These are phyloP conservation scores for Athene noctua DNA, from an alignment of 2,113 vertebrate genomes.

Conservation along the genomic window DNA sequence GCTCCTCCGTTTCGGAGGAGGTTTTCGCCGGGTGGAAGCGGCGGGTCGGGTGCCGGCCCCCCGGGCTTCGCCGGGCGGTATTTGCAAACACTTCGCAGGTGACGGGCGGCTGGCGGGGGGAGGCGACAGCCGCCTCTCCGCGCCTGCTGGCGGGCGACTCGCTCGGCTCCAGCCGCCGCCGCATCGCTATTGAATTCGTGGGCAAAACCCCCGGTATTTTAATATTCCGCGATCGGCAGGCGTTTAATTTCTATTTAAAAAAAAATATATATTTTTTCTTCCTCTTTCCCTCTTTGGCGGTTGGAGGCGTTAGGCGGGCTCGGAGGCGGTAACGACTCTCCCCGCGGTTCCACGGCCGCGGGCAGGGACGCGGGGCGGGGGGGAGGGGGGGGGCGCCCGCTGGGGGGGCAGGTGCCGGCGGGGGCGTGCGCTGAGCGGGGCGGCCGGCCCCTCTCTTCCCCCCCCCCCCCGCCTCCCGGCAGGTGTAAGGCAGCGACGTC, in stretches of 20 bases:
- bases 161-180: neutral
- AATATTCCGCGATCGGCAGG: neutral
- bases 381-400: no score
- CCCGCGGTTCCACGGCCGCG: neutral
- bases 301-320: neutral
- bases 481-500: constrained; percentile 68
- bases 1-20: neutral
- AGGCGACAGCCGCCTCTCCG: neutral
- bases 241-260: constrained; percentile 22
- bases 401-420: neutral
- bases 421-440: neutral
- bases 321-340: neutral
- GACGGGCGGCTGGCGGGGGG: neutral
- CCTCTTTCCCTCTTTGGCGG: neutral
- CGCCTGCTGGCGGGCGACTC: constrained; percentile 21
- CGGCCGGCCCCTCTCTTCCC: neutral
- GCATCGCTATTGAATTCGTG: neutral
- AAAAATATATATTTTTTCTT: no score
- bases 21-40: neutral
- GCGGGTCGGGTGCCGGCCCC: neutral
- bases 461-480: neutral
- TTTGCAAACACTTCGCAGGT: constrained; percentile 34
- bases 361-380: neutral
- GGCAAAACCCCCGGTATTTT: neutral
- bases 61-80: neutral